Conservation (phyloP, 2,113 vertebrate genomes). For the Reinhardtius hippoglossoides region DNA sequence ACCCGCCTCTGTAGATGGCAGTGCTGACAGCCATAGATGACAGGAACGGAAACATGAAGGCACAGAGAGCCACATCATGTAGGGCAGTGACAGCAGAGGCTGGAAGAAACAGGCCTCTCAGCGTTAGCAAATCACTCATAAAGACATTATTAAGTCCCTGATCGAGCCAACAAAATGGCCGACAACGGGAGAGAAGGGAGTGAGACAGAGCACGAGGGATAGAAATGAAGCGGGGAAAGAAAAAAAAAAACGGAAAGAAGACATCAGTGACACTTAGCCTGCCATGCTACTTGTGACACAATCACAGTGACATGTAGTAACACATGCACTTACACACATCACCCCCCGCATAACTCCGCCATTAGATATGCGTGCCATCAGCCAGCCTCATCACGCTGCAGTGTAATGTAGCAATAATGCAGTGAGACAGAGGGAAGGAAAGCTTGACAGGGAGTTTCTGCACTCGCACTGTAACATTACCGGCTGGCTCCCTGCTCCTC, state of each 20-base stretch:
- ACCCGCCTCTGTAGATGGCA: background rate
- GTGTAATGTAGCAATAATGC: slow-evolving; percentile 37
- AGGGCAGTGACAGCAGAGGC: background rate
- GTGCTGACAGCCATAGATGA: background rate
- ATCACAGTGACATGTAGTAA: slow-evolving; percentile 21
- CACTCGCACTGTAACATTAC: slow-evolving; percentile 22
- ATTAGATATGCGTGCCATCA: slow-evolving; percentile 42
- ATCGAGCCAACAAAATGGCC: slow-evolving; percentile 41
- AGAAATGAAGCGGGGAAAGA: background rate
- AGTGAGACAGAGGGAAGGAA: slow-evolving; percentile 14
- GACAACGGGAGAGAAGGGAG: background rate
- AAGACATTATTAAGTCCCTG: slow-evolving; percentile 5
- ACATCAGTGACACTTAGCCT: slow-evolving; percentile 28
- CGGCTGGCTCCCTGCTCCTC: slow-evolving; percentile 28
- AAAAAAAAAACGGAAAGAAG: background rate
- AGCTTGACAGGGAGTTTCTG: slow-evolving; percentile 9
- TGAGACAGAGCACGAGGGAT: background rate
- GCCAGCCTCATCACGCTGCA: slow-evolving; percentile 21
- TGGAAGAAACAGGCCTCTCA: background rate
- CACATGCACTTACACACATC: slow-evolving; percentile 5
- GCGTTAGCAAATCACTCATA: slow-evolving; percentile 9
- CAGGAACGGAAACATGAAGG: background rate
- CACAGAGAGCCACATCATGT: background rate
- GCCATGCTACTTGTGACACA: slow-evolving; percentile 31
- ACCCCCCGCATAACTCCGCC: slow-evolving; percentile 1